Evolutionary conservation across 2,888 invertebrate genomes (phyloP), one percentile per base, ranked within the genome.

Genomic region (Leptarthrus brevirostris): DNA sequence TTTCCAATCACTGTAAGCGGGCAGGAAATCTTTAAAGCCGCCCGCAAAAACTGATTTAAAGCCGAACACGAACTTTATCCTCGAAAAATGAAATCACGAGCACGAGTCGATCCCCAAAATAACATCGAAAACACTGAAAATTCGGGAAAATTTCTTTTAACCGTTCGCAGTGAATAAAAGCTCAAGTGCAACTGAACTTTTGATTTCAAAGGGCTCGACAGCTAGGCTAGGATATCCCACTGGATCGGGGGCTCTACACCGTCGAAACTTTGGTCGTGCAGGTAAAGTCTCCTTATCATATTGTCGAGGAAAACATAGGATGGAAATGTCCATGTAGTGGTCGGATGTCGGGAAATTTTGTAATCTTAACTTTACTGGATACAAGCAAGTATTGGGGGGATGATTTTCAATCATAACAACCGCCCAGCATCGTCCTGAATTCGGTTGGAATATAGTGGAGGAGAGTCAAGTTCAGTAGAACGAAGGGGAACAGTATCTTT

Each of bases 131-230:
- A 73, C 69, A 18, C 22, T 30, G 40, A 54, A 66, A 58, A 54
- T 22, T 14, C 22, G 24, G 36, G 54, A 71, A 61, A 73, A 56
- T 47, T 72, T 40, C 54, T 69, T 34, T 3, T 3, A 52, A 52
- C 34, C 44, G 72, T 73, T 71, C 66, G 74, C 49, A 71, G 80
- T 80, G 81, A 80, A 81, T 80, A 83, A 82, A 83, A 82, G 84
- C 82, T 82, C 81, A 83, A 84, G 79, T 82, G 81, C 81, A 84
- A 84, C 84, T 84, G 81, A 83, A 74, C 72, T 75, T 75, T 72
- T 72, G 72, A 69, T 75, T 75, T 74, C 69, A 52, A 72, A 74
- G 71, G 73, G 73, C 70, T 49, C 34, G 18, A 18, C 58, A 4
- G 58, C 16, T 20, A 16, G n/a, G 47, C 47, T 36, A 52, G 49